Conservation (phyloP, 2,888 invertebrate species). For the Ommatoiulus sabulosus region DNA sequence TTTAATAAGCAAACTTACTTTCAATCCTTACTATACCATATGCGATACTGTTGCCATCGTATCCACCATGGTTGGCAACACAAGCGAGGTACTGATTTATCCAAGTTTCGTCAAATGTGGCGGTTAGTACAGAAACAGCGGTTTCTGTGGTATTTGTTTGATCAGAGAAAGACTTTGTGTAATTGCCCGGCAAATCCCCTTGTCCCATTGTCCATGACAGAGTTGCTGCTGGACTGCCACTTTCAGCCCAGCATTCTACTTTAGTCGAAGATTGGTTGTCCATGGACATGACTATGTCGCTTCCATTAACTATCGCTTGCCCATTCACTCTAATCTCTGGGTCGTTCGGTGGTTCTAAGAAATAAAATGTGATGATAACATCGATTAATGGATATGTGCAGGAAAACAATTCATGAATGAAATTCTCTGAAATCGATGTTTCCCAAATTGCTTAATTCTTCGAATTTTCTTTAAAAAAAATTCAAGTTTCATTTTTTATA, state of each 20-base stretch:
- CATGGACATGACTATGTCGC: background rate
- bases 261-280: background rate
- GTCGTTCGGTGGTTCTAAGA: background rate
- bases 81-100: background rate
- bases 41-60: background rate
- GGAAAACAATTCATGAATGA: too few species aligned
- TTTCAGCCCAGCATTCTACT: conserved; percentile 12
- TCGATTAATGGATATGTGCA: too few species aligned
- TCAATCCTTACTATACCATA: background rate
- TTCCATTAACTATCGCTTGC: background rate
- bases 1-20: background rate
- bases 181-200: background rate
- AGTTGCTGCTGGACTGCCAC: background rate
- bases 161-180: background rate
- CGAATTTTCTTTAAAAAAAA: too few species aligned
- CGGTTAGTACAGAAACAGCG: background rate
- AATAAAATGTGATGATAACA: too few species aligned
- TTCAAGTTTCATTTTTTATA: too few species aligned
- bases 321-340: background rate
- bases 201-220: background rate
- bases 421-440: too few species aligned
- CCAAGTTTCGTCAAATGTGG: background rate
- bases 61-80: background rate
- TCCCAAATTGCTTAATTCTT: too few species aligned
- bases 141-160: background rate